Conservation (phyloP, 2,797 vertebrate species). For the Acanthurus tractus region DNA sequence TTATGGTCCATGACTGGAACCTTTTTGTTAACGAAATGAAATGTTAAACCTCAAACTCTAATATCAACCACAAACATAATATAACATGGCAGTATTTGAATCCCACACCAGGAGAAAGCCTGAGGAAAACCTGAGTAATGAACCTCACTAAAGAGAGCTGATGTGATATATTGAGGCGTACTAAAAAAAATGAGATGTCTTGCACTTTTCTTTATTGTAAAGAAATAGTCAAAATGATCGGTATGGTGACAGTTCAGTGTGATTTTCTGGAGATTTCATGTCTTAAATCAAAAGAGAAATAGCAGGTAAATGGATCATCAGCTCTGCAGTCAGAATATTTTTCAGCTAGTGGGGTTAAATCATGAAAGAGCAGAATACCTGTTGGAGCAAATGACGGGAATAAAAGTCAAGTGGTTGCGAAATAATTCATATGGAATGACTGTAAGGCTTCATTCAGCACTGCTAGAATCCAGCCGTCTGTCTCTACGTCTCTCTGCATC, state of each 20-base stretch:
- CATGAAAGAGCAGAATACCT: constrained; percentile 25
- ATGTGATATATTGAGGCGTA: constrained; percentile 18
- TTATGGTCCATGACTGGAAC: constrained; percentile 36
- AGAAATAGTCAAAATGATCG: constrained; percentile 23
- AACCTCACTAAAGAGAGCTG: constrained; percentile 20
- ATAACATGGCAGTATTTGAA: background rate
- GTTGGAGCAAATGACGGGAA: constrained; percentile 38
- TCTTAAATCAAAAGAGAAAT: constrained; percentile 40
- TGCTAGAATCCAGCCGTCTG: constrained; percentile 19
- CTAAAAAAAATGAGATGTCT: constrained; percentile 14
- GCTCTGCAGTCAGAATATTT: constrained; percentile 3
- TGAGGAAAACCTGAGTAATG: constrained; percentile 38
- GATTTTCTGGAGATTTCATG: constrained; percentile 9
- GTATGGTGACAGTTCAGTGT: background rate
- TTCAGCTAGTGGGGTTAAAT: constrained; percentile 38
- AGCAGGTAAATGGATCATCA: constrained; percentile 24
- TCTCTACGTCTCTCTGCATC: constrained; percentile 8
- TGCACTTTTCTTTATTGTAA: constrained; percentile 14
- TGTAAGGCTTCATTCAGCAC: constrained; percentile 30
- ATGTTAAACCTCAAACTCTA: constrained; percentile 24
- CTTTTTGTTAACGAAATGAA: constrained; percentile 30
- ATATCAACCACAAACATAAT: constrained; percentile 19
- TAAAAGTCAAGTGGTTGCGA: constrained; percentile 57
- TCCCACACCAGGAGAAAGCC: constrained; percentile 20
- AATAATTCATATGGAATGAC: constrained; percentile 37